Base-by-base conservation (phyloP, 2,113 vertebrate species). In the Silurus glanis region DNA sequence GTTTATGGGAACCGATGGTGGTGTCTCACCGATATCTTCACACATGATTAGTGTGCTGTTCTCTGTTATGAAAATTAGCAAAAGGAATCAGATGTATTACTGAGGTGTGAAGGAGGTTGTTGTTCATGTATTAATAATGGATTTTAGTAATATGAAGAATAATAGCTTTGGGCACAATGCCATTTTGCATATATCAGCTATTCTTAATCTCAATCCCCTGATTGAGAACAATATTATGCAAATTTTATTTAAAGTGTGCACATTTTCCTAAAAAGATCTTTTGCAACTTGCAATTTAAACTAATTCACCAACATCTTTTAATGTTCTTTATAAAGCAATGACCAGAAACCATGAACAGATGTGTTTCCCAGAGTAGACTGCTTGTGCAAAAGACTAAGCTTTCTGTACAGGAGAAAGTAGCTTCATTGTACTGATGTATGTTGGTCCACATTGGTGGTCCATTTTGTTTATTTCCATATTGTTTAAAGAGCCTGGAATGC, bases 371-470 rank as follows among this genome's bases (percentile, higher is more conserved):
- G 10, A 23, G 12, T 25, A 16, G 51, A 75, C 23, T 74, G 9
- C 45, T 74, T 28, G 75, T 17, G 6, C 51, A 58, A 28, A 13
- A 58, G 25, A 53, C 7, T 28, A 37, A 19, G 9, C 17, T 19
- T 37, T 45, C 76, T 37, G 55, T 9, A 28, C 25, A 37, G 58
- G 55, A 10, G 55, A 4, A 59, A 59, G 55, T 59, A 37, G 17
- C 25, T 4, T 80, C 55, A 8, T 10, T 28, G 6, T 56, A 19
- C 25, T 59, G 25, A 45, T 12, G 37, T 37, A 37, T 8, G 16
- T 45, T 80, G 8, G 7, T 37, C 37, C 37, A 37, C 59, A 55
- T 79, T 79, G 75, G 78, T 80, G 78, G 78, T 80, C 53, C 56
- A 45, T 16, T 6, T 80, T 3, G 8, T 80, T 80, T 79, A 58